Conservation (phyloP, 2,113 vertebrate species). For the Poeciliopsis prolifica region DNA sequence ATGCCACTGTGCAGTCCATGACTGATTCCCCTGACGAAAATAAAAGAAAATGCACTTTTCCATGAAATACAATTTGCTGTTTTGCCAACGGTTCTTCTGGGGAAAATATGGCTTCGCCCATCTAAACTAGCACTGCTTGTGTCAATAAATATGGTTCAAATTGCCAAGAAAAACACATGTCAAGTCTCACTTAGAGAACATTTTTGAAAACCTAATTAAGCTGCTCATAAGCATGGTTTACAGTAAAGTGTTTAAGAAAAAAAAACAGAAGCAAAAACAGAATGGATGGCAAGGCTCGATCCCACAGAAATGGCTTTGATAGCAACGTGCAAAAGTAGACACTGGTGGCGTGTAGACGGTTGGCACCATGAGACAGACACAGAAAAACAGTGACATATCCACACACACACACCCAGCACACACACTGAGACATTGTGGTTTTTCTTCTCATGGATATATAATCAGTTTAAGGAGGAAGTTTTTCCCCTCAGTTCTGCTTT, state of each 20-base stretch:
- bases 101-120: constrained; percentile 55
- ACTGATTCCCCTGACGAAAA: constrained; percentile 23
- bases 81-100: constrained; percentile 48
- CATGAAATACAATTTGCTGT: constrained; percentile 36
- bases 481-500: constrained; percentile 72
- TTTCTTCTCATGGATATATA: constrained; percentile 77
- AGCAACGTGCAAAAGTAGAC: constrained; percentile 73
- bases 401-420: constrained; percentile 18
- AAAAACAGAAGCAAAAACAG: constrained; percentile 31
- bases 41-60: constrained; percentile 37
- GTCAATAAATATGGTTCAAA: constrained; percentile 42
- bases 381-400: constrained; percentile 42
- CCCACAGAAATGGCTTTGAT: constrained; percentile 62
- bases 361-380: constrained; percentile 67
- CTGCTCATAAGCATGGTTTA: constrained; percentile 3
- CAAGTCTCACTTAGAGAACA: constrained; percentile 32
- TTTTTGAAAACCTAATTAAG: constrained; percentile 25
- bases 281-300: constrained; percentile 42
- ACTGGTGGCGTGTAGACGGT: constrained; percentile 76
- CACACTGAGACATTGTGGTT: constrained; percentile 65
- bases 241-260: constrained; percentile 13
- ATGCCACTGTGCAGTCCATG: neutral
- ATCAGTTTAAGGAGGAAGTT: constrained; percentile 79
- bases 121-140: constrained; percentile 47
- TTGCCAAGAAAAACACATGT: constrained; percentile 40